These are phyloP conservation scores for Teinopalpus imperialis DNA, from an alignment of 2,888 invertebrate species.

Conservation along the genomic window DNA sequence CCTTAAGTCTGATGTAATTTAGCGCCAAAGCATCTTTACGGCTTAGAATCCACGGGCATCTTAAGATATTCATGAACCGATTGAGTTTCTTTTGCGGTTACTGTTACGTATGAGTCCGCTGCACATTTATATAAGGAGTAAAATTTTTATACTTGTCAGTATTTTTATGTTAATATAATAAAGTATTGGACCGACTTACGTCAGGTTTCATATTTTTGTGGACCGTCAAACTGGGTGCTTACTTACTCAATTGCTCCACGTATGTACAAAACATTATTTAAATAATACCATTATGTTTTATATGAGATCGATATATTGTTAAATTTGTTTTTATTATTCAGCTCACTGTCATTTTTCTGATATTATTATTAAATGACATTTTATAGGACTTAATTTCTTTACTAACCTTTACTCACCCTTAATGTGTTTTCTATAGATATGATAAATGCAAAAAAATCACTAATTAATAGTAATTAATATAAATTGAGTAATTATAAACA, in stretches of 20 bases:
- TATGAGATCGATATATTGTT: too few relatives aligned
- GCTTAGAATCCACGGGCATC: not conserved
- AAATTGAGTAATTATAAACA: too few relatives aligned
- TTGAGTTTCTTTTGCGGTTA: conserved; percentile 9
- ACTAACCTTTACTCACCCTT: too few relatives aligned
- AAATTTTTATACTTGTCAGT: not conserved
- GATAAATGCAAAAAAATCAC: too few relatives aligned
- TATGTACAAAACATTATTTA: too few relatives aligned
- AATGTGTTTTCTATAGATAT: too few relatives aligned
- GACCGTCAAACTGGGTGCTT: not conserved
- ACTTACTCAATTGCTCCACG: not conserved
- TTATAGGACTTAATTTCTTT: too few relatives aligned
- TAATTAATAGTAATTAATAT: too few relatives aligned
- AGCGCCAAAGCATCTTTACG: not conserved
- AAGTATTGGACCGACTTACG: conserved; percentile 1
- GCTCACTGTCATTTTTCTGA: too few relatives aligned
- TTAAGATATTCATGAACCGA: conserved; percentile 15
- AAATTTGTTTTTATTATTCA: too few relatives aligned
- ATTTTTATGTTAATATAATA: conserved; percentile 9
- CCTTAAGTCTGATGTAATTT: conserved; percentile 10
- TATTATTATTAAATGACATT: too few relatives aligned
- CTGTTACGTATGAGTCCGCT: conserved; percentile 14
- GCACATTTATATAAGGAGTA: not conserved
- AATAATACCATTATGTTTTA: too few relatives aligned
- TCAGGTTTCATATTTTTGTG: conserved; percentile 1